Base-by-base conservation (phyloP, 2,797 vertebrate species). In the Molossus molossus region DNA sequence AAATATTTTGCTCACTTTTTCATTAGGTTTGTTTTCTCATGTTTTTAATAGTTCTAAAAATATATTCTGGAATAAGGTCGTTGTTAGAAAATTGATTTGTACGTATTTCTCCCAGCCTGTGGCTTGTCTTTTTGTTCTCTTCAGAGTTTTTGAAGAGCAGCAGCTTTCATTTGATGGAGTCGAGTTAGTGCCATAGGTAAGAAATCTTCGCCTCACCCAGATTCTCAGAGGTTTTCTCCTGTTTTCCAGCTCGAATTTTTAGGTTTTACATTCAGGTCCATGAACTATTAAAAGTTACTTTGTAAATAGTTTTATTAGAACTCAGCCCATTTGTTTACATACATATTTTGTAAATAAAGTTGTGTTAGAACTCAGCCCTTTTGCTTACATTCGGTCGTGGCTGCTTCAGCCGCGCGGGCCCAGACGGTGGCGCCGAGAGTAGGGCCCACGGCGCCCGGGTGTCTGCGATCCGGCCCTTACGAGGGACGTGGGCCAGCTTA, bases 1-100 rank as follows among this genome's bases (percentile, higher is more conserved):
- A 75, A 65, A 64, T 88, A 76, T 37, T 75, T 37, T 84, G 27
- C 45, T 82, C 20, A 50, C 17, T 76, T 92, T 73, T 95, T 82
- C 58, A 73, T 18, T 37, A 18, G 2, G 48, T 77, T 89, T 85
- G 23, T 65, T 60, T 89, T 85, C 21, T 69, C 65, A 62, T 50
- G 10, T 72, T 93, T 91, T 69, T 7, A 33, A 33, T 90, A 45
- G 14, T 60, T 92, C 76, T 60, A 58, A 94, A 70, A 37, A 69
- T 21, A 79, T 50, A 45, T 80, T 64, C 65, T 80, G 37, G 20
- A 72, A 33, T 12, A 92, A 92, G 3, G 20, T 12, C 27, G 70
- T 91, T 76, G 80, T n/a, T 69, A 76, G 79, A 80, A 93, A 96
- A 70, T 6, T 21, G 50, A 75, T 70, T 76, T 75, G 9, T 29